Percentiles rank a stretch among this genome's conserved stretches.
Conservation (phyloP, 2,113 vertebrate genomes). For the Pholis gunnellus region DNA sequence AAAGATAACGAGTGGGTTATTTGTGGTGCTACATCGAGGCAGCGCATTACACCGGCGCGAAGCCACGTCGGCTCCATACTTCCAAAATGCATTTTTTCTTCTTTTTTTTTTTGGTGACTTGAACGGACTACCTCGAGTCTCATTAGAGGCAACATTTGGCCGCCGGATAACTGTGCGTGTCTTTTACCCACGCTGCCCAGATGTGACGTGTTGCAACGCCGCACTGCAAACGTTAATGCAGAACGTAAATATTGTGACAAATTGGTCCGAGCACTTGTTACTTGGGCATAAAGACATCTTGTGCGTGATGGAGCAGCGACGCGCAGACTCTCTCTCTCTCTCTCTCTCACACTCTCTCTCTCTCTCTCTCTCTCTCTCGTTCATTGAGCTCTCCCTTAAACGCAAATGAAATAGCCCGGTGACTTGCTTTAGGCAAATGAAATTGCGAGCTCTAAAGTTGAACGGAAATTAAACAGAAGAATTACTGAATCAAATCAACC, state of each 20-base stretch:
- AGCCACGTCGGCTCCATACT: slow-evolving; percentile 46
- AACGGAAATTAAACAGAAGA: slow-evolving; percentile 20
- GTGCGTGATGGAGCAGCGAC: slow-evolving; percentile 66
- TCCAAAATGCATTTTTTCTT: slow-evolving; percentile 52
- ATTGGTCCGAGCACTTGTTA: slow-evolving; percentile 77
- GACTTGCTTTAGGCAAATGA: slow-evolving; percentile 12
- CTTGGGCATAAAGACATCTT: slow-evolving; percentile 64
- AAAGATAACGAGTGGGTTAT: slow-evolving; percentile 11
- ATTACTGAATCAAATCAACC: slow-evolving; percentile 1
- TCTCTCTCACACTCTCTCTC: not conserved
- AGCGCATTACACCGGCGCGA: slow-evolving; percentile 9
- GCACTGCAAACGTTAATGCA: slow-evolving; percentile 17
- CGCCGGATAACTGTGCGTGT: slow-evolving; percentile 19
- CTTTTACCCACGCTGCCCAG: not conserved
- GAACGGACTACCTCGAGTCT: not conserved
- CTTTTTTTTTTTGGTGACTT: not conserved
- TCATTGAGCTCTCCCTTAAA: slow-evolving; percentile 1
- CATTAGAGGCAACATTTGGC: not conserved
- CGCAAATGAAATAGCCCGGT: slow-evolving; percentile 21
- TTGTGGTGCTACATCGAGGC: slow-evolving; percentile 16
- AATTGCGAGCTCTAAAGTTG: slow-evolving; percentile 16
- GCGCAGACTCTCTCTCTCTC: slow-evolving; percentile 23
- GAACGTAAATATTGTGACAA: slow-evolving; percentile 25
- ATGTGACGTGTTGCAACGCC: slow-evolving; percentile 4
- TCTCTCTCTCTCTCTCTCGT: not conserved